A percentile compares a stretch with the other conserved stretches of the same genome.
Evolutionary conservation across 2,888 invertebrate genomes (phyloP).

Genomic region (Mystacides longicornis): DNA sequence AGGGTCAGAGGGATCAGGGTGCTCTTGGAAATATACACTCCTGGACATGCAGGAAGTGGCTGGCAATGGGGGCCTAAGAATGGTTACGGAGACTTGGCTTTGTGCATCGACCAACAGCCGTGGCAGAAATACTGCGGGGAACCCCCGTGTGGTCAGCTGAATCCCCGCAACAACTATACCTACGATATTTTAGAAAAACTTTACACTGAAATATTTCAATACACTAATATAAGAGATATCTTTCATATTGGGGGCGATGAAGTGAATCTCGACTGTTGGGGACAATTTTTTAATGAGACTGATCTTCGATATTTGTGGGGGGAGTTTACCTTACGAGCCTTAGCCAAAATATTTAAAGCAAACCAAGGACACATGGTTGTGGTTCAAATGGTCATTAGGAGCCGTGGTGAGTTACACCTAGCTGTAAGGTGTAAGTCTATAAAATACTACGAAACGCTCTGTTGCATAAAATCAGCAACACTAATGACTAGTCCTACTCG

Average conservation of each 20-base stretch:
- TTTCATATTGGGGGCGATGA: slow-evolving; percentile 82
- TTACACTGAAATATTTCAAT: slow-evolving; percentile 65
- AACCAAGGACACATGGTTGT: slow-evolving; percentile 52
- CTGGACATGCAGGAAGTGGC: slow-evolving; percentile 82
- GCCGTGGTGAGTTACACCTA: too few species aligned
- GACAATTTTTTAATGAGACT: slow-evolving; percentile 63
- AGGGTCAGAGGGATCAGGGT: slow-evolving; percentile 77
- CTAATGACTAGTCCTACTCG: too few species aligned
- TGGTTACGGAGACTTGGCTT: slow-evolving; percentile 69
- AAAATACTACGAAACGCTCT: too few species aligned
- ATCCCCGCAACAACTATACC: slow-evolving; percentile 72
- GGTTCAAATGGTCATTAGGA: too few species aligned
- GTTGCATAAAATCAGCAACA: too few species aligned
- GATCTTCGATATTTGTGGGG: slow-evolving; percentile 74
- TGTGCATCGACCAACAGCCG: slow-evolving; percentile 74
- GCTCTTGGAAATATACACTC: slow-evolving; percentile 84
- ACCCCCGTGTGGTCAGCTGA: slow-evolving; percentile 80
- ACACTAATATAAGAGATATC: slow-evolving; percentile 69
- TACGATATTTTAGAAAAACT: slow-evolving; percentile 65
- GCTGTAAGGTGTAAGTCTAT: too few species aligned
- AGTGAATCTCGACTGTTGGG: slow-evolving; percentile 77
- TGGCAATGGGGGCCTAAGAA: slow-evolving; percentile 76
- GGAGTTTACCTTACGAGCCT: slow-evolving; percentile 62
- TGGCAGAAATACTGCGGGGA: slow-evolving; percentile 77
- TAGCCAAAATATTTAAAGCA: slow-evolving; percentile 54